Evolutionary conservation across 2,888 invertebrate genomes (phyloP), one percentile per base, ranked within the genome.

Genomic region (Coelopa pilipes): DNA sequence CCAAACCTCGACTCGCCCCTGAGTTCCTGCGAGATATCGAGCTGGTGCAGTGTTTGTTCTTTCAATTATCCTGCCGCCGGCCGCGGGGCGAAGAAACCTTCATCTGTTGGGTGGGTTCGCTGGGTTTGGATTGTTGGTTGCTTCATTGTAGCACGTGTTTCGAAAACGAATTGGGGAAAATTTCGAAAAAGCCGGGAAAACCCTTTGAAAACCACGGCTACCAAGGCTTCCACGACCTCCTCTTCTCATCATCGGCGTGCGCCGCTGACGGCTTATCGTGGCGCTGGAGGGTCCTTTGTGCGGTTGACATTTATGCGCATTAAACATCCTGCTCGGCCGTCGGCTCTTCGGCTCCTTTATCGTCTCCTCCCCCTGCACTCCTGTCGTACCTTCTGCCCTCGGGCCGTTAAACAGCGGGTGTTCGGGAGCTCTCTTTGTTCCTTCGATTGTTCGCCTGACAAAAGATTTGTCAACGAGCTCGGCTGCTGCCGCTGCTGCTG

Each of bases 251-350:
- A n/a, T n/a, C 2, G 34, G 4, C 34, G 34, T 34, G 15, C 49
- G 67, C 5, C 46, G 73, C 57, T 74, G 74, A 74, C 74, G 68
- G 72, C 72, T 69, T 72, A 71, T 74, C 68, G 67, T 70, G 66
- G 63, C 34, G 60, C 17, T n/a, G 46, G 69, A 45, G 21, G 19
- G 15, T 21, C 15, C 57, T 47, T 45, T 34, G 46, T 57, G 46
- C 46, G 15, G 2, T 15, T 75, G 75, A 73, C 74, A 70, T 73
- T 75, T 73, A 75, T 70, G 60, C 69, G 65, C 55, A 55, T 65
- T 74, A 53, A 9, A 7, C 34, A 34, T 34, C 34, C 34, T 34
- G 2, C 34, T 34, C 7, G 7, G 34, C 7, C 34, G 34, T 34
- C 34, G 34, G 2, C 34, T 2, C 34, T 7, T 34, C 34, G 34